Evolutionary conservation across 2,888 invertebrate species (phyloP).

Genomic region (Aricia artaxerxes): DNA sequence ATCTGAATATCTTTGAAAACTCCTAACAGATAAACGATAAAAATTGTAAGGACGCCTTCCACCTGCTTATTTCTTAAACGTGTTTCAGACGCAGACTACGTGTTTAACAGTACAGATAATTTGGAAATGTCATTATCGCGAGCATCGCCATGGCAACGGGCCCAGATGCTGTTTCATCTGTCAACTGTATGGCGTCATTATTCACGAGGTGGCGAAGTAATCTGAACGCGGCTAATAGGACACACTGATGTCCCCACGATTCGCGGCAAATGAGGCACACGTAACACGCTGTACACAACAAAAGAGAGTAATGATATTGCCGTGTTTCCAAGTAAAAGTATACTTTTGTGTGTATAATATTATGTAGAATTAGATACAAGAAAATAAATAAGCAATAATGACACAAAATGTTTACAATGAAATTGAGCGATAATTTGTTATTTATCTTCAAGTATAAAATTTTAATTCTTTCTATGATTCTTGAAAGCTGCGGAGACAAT

Average conservation of each 20-base stretch:
- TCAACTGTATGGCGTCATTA: conserved; percentile 70
- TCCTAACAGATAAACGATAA: neutral
- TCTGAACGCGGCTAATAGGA: conserved; percentile 75
- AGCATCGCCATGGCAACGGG: conserved; percentile 66
- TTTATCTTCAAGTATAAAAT: too few relatives aligned
- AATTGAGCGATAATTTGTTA: too few relatives aligned
- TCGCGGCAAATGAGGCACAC: conserved; percentile 63
- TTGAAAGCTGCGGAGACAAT: too few relatives aligned
- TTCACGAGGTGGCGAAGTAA: conserved; percentile 65
- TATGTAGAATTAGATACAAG: neutral
- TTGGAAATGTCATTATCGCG: conserved; percentile 60
- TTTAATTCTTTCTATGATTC: too few relatives aligned
- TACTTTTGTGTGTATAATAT: neutral
- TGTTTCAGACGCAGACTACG: neutral
- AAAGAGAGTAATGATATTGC: conserved; percentile 4
- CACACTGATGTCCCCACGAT: conserved; percentile 62
- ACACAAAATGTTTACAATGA: too few relatives aligned
- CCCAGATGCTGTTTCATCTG: conserved; percentile 65
- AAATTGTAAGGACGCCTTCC: neutral
- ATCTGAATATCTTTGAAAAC: neutral
- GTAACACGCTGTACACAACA: neutral
- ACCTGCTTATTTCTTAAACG: neutral
- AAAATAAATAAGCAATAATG: neutral
- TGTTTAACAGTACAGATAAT: conserved; percentile 47
- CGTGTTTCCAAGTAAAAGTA: conserved; percentile 2